A percentile compares a stretch with the other conserved stretches of the same genome.
Conservation (phyloP, 1,140 invertebrate species). For the Apis dorsata region DNA sequence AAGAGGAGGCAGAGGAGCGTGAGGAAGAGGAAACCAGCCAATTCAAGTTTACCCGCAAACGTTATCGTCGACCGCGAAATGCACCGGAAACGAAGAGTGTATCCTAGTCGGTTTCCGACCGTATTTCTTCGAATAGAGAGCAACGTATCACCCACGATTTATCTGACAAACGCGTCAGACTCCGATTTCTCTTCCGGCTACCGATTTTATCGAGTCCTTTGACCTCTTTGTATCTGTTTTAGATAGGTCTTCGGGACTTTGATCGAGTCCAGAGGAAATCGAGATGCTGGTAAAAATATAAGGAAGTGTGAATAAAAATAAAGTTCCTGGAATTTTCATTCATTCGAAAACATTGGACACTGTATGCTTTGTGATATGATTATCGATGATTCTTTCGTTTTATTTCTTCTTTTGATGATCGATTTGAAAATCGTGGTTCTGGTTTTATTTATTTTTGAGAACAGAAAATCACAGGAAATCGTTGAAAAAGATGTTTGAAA, state of each 20-base stretch:
- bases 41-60: neutral
- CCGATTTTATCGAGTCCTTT: neutral
- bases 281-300: no score
- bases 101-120: neutral
- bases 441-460: no score
- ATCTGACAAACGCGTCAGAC: neutral
- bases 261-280: neutral
- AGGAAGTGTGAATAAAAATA: no score
- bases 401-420: no score
- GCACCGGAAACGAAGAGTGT: conserved; percentile 17
- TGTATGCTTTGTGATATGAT: no score
- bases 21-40: neutral
- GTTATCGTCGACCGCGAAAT: conserved; percentile 6
- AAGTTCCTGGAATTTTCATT: no score
- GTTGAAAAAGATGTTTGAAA: no score
- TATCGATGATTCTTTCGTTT: no score
- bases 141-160: neutral
- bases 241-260: neutral
- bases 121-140: conserved; percentile 24
- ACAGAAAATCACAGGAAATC: no score
- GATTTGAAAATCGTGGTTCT: no score
- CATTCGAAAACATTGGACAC: no score
- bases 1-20: neutral
- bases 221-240: neutral
- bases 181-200: neutral